A percentile compares a stretch with the other conserved stretches of the same genome.
Conservation (phyloP, 2,888 invertebrate genomes). For the Oxytorus armatus region DNA sequence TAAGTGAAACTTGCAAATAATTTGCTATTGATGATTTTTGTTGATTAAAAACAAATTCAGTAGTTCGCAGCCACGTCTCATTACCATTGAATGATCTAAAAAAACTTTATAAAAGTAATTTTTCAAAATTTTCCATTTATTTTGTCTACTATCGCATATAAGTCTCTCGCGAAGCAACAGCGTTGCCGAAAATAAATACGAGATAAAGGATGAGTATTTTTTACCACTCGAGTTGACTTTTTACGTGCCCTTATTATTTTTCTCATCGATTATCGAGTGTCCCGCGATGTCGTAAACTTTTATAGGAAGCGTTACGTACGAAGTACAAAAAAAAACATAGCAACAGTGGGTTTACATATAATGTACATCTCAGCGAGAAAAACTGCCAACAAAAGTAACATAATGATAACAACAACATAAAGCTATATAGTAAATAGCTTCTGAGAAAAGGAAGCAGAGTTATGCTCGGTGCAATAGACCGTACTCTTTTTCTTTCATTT, state of each 20-base stretch:
- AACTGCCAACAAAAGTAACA: conserved; percentile 35
- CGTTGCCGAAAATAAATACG: not conserved
- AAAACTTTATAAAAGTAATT: too few relatives aligned
- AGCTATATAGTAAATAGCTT: conserved; percentile 25
- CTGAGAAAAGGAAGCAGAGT: conserved; percentile 1
- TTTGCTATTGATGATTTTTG: too few relatives aligned
- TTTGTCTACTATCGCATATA: too few relatives aligned
- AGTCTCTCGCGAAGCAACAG: too few relatives aligned
- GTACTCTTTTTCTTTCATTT: conserved; percentile 51
- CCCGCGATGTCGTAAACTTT: conserved; percentile 62
- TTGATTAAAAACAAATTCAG: too few relatives aligned
- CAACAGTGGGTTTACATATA: not conserved
- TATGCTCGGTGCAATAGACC: conserved; percentile 15
- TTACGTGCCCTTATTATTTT: conserved; percentile 53
- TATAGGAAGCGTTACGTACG: conserved; percentile 16
- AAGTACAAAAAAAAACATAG: not conserved
- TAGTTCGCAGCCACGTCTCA: too few relatives aligned
- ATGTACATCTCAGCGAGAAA: not conserved
- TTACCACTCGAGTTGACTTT: conserved; percentile 51
- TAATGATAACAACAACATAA: conserved; percentile 35
- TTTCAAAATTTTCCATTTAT: too few relatives aligned
- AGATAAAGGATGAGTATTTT: not conserved
- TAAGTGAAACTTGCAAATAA: too few relatives aligned
- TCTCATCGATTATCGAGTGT: conserved; percentile 69
- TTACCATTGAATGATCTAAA: too few relatives aligned